Evolutionary conservation across 2,888 invertebrate species (phyloP), one percentile per base, ranked within the genome.

Genomic region (Cerastis rubricosa): DNA sequence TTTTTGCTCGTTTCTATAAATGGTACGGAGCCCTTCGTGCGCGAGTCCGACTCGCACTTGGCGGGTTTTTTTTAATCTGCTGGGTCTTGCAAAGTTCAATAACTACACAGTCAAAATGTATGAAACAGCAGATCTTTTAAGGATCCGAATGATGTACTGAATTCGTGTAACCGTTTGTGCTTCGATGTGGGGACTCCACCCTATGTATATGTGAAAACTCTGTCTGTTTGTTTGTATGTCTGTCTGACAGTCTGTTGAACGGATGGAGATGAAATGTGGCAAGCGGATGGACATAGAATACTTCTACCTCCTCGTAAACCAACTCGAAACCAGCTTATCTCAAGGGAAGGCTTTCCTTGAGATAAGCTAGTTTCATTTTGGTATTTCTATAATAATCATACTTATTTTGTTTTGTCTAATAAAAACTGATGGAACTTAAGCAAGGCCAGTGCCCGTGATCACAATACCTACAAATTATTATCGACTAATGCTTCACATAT

Each of bases 401-500:
- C 22, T 51, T 40, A 17, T 25, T 51, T 40, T 14, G 19, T 25
- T 17, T 17, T 51, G 22, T 43, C 40, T 72, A 1, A 25, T 71
- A 64, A 64, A 2, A 19, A 40, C 14, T 25, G 19, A 5, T 14
- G 0, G 12, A 8, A 40, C 25, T 29, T 29, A 49, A 3, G 0
- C 66, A 59, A 59, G 19, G 35, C 3, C 6, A n/a, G 19, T 45
- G 47, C 17, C 71, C 12, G 40, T 25, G 2, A 74, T 40, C 14
- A 49, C 47, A 3, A 74, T 29, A 40, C 25, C 7, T 40, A n/a
- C 12, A 49, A 49, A 61, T 22, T 25, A 54, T 57, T 75, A 6
- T n/a, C 57, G 19, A 59, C 25, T 14, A 6, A n/a, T 54, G 17
- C 63, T 64, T 25, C 40, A 74, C n/a, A 29, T 47, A 59, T 74